Conservation (phyloP, 2,888 invertebrate species). For the Leuctra nigra region DNA sequence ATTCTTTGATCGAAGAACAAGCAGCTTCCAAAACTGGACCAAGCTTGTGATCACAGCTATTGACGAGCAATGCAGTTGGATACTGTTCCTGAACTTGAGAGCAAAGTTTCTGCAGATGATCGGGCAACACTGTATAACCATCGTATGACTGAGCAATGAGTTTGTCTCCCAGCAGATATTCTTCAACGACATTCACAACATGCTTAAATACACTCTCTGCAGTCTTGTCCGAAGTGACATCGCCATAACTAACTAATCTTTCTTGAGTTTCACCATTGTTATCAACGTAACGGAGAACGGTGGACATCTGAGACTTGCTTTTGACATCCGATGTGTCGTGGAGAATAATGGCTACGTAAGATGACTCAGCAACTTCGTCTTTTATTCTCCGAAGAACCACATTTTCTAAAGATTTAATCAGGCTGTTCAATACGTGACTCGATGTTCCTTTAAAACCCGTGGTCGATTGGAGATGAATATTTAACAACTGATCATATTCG, state of each 20-base stretch:
- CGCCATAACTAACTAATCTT: conserved; percentile 9
- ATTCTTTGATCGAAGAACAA: background rate
- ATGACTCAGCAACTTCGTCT: background rate
- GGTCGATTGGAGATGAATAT: no score
- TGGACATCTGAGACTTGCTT: conserved; percentile 14
- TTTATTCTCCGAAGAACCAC: conserved; percentile 3
- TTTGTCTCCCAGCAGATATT: conserved; percentile 8
- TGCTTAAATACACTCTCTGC: background rate
- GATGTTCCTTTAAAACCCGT: conserved; percentile 10
- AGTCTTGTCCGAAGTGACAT: conserved; percentile 3
- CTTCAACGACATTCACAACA: conserved; percentile 1
- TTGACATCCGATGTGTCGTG: conserved; percentile 12
- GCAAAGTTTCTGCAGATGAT: background rate
- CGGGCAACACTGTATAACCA: background rate
- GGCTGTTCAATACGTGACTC: conserved; percentile 16
- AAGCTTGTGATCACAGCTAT: background rate
- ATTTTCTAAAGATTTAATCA: background rate
- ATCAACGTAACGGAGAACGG: conserved; percentile 7
- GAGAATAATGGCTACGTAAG: conserved; percentile 16
- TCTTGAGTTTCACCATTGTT: background rate
- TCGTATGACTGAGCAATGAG: conserved; percentile 13
- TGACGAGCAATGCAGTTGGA: background rate
- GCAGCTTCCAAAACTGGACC: background rate
- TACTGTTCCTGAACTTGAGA: background rate
- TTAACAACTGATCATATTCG: no score